phyloP scores from a whole-genome alignment of 1,140 invertebrate genomes.

The Diprion similis region DNA sequence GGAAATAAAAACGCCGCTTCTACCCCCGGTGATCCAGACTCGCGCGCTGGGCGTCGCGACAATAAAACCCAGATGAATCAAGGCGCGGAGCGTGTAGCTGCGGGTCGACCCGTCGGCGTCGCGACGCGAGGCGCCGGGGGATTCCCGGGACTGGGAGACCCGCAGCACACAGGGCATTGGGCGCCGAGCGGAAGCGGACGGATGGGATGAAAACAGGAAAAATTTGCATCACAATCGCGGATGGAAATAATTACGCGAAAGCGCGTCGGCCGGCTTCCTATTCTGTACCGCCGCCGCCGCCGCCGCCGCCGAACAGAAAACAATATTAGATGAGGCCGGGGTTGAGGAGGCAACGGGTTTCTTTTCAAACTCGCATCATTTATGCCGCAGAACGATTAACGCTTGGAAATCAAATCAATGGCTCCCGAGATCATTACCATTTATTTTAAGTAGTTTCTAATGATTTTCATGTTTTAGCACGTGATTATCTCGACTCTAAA shows the following conservation, averaged over 20 bases:
- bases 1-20: background rate
- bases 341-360: too few relatives aligned
- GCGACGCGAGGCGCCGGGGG: background rate
- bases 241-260: constrained; percentile 18
- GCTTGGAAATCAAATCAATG: too few relatives aligned
- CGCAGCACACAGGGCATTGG: too few relatives aligned
- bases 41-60: background rate
- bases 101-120: background rate
- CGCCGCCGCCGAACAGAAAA: background rate
- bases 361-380: too few relatives aligned
- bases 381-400: too few relatives aligned
- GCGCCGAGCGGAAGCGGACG: background rate
- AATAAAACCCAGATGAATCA: background rate
- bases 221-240: constrained; percentile 13
- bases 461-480: too few relatives aligned
- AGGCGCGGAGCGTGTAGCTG: background rate
- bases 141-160: too few relatives aligned
- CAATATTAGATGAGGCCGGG: background rate
- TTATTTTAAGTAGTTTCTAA: too few relatives aligned
- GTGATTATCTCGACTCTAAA: too few relatives aligned
- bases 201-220: background rate
- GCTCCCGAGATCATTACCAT: too few relatives aligned
- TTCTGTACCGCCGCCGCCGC: background rate
- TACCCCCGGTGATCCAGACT: background rate
- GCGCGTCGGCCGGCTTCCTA: background rate